Evolutionary conservation across 2,113 vertebrate genomes (phyloP), one percentile per base, ranked within the genome.

Genomic region (Hemiprocne comata): DNA sequence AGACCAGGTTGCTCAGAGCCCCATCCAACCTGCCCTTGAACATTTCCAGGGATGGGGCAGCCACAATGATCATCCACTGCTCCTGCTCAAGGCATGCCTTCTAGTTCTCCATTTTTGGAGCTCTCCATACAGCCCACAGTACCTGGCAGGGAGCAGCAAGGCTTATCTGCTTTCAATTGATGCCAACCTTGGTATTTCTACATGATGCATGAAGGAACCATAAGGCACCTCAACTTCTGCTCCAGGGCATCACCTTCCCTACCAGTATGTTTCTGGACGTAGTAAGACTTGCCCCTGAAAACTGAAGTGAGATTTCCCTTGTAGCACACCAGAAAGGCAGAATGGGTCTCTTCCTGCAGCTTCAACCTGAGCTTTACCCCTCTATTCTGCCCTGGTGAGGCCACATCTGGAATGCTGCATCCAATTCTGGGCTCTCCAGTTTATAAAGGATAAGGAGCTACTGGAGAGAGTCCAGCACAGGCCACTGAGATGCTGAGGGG

Each of bases 261-360:
- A 29, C 29, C 38, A 85, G 24, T 26, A 11, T 0, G 0, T 5
- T 18, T n/a, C 21, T 54, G 57, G 40, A 33, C 0, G 1, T 3
- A 33, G n/a, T 25, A 17, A 76, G 74, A 26, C 9, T 58, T 29
- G 15, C 17, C 10, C 11, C 51, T 34, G 20, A 78, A 80, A 80
- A 84, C 31, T 1, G 28, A 78, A 48, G n/a, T 9, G 4, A 38
- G 9, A 17, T 16, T 31, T 54, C 13, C 16, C 51, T 34, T 84
- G 3, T 11, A 42, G 20, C 21, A 42, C 6, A 67, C 53, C 53
- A 67, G 5, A 24, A 18, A 36, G n/a, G 38, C 23, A 51, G 38
- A 53, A 65, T 3, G 11, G 23, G 25, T 9, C 13, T 69, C 26
- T n/a, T 55, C 26, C 57, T 82, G 58, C 6, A 2, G 4, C 29